These are phyloP conservation scores for Drosophila subobscura DNA, from an alignment of 1,140 invertebrate species.

Conservation along the genomic window DNA sequence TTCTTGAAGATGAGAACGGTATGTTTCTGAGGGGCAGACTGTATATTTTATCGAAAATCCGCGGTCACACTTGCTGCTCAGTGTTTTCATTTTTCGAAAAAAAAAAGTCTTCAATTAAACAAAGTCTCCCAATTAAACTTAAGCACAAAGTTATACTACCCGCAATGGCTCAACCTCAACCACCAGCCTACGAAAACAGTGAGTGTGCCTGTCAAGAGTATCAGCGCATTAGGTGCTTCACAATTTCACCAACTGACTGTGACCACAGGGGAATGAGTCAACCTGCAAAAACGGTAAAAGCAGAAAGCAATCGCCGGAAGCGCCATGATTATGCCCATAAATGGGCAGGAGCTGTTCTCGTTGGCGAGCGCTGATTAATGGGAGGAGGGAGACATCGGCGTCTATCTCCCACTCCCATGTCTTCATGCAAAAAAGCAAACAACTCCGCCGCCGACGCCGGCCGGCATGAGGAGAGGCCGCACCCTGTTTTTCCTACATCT, in stretches of 20 bases:
- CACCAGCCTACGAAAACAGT: conserved; percentile 81
- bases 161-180: conserved; percentile 77
- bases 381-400: neutral
- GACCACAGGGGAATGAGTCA: conserved; percentile 64
- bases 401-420: conserved; percentile 4
- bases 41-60: too few relatives aligned
- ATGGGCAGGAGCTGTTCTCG: conserved; percentile 45
- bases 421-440: conserved; percentile 13
- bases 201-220: conserved; percentile 49
- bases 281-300: conserved; percentile 68
- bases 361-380: neutral
- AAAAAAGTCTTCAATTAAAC: conserved; percentile 14
- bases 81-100: conserved; percentile 56
- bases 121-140: too few relatives aligned
- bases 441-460: neutral
- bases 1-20: too few relatives aligned
- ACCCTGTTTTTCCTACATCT: conserved; percentile 45
- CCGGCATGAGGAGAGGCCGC: conserved; percentile 43
- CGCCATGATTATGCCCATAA: conserved; percentile 72
- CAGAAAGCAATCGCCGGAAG: conserved; percentile 61
- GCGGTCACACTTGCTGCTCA: too few relatives aligned
- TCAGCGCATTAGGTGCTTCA: conserved; percentile 22
- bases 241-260: neutral
- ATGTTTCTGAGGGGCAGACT: too few relatives aligned
- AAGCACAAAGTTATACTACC: conserved; percentile 16